Conservation (phyloP, 2,113 vertebrate genomes). For the Taurulus bubalis region DNA sequence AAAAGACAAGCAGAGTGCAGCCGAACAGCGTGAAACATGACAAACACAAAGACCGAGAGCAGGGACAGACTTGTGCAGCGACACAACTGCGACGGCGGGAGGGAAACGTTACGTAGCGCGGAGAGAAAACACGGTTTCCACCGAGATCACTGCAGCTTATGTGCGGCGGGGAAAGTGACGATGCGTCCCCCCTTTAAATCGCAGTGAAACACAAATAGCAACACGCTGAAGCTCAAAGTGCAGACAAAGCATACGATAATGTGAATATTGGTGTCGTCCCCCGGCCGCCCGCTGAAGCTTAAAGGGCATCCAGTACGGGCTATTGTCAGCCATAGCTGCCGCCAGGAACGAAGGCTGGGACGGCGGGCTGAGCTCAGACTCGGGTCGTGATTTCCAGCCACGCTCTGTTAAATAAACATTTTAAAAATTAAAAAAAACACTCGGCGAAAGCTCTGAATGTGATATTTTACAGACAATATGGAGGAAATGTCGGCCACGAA, state of each 20-base stretch:
- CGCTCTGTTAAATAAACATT: background rate
- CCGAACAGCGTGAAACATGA: conserved; percentile 18
- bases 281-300: background rate
- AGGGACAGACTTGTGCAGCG: background rate
- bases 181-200: background rate
- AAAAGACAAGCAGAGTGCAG: conserved; percentile 1
- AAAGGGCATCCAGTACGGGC: conserved; percentile 21
- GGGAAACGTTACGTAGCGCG: background rate
- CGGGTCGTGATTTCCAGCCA: conserved; percentile 64
- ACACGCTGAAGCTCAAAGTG: background rate
- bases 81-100: background rate
- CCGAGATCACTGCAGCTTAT: conserved; percentile 15
- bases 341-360: conserved; percentile 47
- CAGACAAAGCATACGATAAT: background rate
- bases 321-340: conserved; percentile 73
- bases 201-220: background rate
- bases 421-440: background rate
- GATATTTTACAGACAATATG: rapidly evolving
- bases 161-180: conserved; percentile 51
- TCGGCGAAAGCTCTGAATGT: background rate
- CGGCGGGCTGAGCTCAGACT: conserved; percentile 41
- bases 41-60: conserved; percentile 6
- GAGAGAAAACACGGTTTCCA: conserved; percentile 3
- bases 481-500: rapidly evolving
- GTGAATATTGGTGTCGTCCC: background rate